These are phyloP conservation scores for Harpagoxenus sublaevis DNA, from an alignment of 2,888 invertebrate genomes.

Conservation along the genomic window DNA sequence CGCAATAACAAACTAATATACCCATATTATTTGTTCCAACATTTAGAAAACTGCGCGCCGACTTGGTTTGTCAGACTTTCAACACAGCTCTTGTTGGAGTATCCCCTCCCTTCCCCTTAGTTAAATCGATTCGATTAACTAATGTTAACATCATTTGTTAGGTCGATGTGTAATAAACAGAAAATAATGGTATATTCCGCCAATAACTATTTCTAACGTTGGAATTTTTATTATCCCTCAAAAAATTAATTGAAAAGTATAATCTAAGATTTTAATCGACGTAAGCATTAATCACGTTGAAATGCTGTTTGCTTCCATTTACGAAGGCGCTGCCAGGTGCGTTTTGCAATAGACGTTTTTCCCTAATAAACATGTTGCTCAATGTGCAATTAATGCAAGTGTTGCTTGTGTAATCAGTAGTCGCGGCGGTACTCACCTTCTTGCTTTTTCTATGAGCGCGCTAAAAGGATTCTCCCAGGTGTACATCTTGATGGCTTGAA, in stretches of 20 bases:
- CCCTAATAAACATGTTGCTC: background rate
- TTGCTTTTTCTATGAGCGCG: slow-evolving; percentile 90
- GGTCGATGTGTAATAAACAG: too few species aligned
- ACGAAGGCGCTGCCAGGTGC: background rate
- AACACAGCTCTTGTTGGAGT: too few species aligned
- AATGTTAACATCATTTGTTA: too few species aligned
- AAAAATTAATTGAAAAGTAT: background rate
- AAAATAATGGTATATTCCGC: too few species aligned
- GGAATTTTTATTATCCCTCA: background rate
- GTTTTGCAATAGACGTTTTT: background rate
- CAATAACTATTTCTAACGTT: background rate
- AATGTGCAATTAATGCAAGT: background rate
- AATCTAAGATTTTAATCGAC: background rate
- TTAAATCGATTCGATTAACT: too few species aligned
- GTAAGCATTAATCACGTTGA: background rate
- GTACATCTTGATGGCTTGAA: slow-evolving; percentile 97
- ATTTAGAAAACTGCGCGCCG: too few species aligned
- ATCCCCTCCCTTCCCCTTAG: too few species aligned
- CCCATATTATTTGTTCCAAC: too few species aligned
- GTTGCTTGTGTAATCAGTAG: background rate
- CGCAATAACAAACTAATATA: too few species aligned
- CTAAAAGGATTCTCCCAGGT: slow-evolving; percentile 96
- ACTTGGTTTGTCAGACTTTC: too few species aligned
- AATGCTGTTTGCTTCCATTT: background rate
- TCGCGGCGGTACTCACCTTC: slow-evolving; percentile 88